phyloP scores from a whole-genome alignment of 2,888 invertebrate genomes.

The Agonopterix subpropinquella region DNA sequence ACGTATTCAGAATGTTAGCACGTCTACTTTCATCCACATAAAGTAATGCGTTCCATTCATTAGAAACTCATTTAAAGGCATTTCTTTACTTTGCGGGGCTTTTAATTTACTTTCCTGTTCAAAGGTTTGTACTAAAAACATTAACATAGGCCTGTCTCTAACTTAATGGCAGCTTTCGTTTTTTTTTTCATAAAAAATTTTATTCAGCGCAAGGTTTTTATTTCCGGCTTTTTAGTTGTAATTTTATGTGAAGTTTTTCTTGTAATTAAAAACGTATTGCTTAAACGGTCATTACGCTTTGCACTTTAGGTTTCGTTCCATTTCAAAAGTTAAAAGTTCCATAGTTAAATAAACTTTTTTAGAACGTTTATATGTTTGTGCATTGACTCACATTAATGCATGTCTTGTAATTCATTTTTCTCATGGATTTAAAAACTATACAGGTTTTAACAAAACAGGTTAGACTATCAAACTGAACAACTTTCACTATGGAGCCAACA shows the following conservation, averaged over 20 bases:
- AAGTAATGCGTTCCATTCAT: background rate
- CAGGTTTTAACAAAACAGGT: too few species aligned
- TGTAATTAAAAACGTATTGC: constrained; percentile 2
- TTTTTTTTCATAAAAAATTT: background rate
- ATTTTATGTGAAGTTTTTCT: background rate
- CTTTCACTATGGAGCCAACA: too few species aligned
- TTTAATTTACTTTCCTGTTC: background rate
- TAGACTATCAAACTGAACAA: too few species aligned
- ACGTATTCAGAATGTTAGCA: too few species aligned
- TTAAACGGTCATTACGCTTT: background rate
- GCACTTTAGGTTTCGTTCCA: background rate
- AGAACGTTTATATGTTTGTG: too few species aligned
- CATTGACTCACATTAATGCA: too few species aligned
- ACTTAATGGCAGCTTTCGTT: background rate
- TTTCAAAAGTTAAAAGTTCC: too few species aligned
- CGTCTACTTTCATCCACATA: too few species aligned
- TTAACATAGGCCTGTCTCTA: too few species aligned
- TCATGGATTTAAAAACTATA: too few species aligned
- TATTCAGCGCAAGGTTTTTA: background rate
- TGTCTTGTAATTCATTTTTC: too few species aligned
- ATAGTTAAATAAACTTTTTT: too few species aligned
- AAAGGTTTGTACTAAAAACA: background rate
- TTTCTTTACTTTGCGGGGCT: background rate
- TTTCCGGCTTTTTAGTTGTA: background rate
- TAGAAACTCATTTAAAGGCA: background rate